Evolutionary conservation across 64 coral and sea anemone genomes (phyloP).

Genomic region (Cladopsammia gracilis): DNA sequence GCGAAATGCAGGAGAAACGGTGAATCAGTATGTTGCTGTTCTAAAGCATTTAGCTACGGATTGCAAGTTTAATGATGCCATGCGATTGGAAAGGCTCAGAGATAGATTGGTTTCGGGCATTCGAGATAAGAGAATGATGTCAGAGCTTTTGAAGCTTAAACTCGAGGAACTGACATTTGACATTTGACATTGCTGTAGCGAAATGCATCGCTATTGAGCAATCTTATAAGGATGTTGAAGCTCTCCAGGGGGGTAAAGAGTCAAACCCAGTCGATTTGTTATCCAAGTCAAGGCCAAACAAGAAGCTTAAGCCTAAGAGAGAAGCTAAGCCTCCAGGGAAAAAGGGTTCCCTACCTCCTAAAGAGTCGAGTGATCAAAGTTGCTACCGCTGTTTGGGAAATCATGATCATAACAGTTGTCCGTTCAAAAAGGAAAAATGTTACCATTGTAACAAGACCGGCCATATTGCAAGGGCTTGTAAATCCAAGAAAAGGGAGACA

Average conservation of each 20-base stretch:
- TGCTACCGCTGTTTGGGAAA: slow-evolving; percentile 65
- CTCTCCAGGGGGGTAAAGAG: slow-evolving; percentile 10
- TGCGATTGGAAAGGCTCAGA: slow-evolving; percentile 57
- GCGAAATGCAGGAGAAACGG: slow-evolving; percentile 41
- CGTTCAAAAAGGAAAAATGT: no score
- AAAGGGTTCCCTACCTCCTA: not conserved
- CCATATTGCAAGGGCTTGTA: slow-evolving; percentile 62
- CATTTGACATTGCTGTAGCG: slow-evolving; percentile 64
- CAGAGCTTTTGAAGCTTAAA: slow-evolving; percentile 68
- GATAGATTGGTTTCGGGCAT: slow-evolving; percentile 64
- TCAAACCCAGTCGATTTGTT: slow-evolving; percentile 27
- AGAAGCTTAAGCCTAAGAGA: slow-evolving; percentile 9
- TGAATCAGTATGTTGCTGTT: slow-evolving; percentile 64
- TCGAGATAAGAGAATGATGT: slow-evolving; percentile 69
- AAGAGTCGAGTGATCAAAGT: not conserved
- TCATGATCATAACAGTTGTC: slow-evolving; percentile 53
- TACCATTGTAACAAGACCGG: no score
- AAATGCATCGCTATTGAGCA: slow-evolving; percentile 66
- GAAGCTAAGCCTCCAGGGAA: slow-evolving; percentile 19
- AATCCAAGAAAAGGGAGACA: slow-evolving; percentile 20
- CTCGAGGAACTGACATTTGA: slow-evolving; percentile 75
- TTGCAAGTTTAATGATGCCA: slow-evolving; percentile 67
- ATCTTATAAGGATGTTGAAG: slow-evolving; percentile 58
- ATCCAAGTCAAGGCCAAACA: slow-evolving; percentile 21
- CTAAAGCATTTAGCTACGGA: no score